Conservation (phyloP, 2,113 vertebrate genomes). For the Cephalopholis sonnerati region DNA sequence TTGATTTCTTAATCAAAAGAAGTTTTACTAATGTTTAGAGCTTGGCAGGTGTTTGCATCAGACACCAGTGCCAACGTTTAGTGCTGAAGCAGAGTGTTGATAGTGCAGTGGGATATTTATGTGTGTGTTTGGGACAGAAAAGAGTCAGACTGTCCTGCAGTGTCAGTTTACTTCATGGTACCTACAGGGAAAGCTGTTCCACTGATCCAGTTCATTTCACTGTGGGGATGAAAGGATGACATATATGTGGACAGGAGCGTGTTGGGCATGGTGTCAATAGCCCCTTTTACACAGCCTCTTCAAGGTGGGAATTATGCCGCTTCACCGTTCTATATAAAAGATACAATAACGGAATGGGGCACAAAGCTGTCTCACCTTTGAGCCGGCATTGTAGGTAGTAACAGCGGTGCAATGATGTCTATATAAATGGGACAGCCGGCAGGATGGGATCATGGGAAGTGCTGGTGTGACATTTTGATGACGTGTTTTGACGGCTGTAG, state of each 20-base stretch:
- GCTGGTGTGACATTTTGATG: too few relatives aligned
- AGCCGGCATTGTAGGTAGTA: too few relatives aligned
- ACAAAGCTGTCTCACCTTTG: too few relatives aligned
- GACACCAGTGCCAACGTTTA: slow-evolving; percentile 21
- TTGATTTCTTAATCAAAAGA: slow-evolving; percentile 44
- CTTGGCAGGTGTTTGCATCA: slow-evolving; percentile 22
- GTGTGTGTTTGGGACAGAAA: slow-evolving; percentile 8
- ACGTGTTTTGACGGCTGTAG: too few relatives aligned
- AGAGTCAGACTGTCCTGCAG: neutral
- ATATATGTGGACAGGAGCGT: neutral
- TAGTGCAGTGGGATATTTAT: slow-evolving; percentile 4
- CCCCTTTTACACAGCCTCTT: too few relatives aligned
- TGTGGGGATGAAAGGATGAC: neutral
- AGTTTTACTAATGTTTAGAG: slow-evolving; percentile 23
- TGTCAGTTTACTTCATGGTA: neutral
- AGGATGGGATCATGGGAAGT: too few relatives aligned
- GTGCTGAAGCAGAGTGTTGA: slow-evolving; percentile 12
- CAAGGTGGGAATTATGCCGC: too few relatives aligned
- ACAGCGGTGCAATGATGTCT: too few relatives aligned
- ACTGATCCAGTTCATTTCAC: slow-evolving; percentile 2
- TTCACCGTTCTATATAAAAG: too few relatives aligned
- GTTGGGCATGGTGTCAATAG: neutral
- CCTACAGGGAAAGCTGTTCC: slow-evolving; percentile 6
- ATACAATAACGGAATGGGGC: too few relatives aligned
- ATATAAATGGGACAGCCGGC: too few relatives aligned